Evolutionary conservation across 1,140 invertebrate species (phyloP).

Genomic region (Ips typographus): DNA sequence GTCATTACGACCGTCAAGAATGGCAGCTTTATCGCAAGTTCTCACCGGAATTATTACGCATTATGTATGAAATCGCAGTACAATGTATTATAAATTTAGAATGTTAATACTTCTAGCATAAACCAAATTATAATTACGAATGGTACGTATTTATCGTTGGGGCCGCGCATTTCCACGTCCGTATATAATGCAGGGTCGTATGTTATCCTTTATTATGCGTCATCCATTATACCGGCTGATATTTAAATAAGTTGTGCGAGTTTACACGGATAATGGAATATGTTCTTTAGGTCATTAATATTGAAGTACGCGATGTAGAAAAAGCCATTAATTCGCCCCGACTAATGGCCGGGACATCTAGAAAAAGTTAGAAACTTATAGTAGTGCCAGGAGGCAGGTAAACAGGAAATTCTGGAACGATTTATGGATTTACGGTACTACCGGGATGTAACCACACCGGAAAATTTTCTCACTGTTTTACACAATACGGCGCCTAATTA

Average conservation of each 20-base stretch:
- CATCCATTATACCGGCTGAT: constrained; percentile 17
- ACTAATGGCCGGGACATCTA: background rate
- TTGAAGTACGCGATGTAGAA: constrained; percentile 16
- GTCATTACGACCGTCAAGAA: no score
- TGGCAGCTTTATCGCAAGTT: constrained; percentile 5
- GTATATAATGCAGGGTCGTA: constrained; percentile 15
- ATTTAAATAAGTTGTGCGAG: constrained; percentile 31
- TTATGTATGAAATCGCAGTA: constrained; percentile 20
- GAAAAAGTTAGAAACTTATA: background rate
- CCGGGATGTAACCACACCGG: no score
- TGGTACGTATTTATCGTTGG: constrained; percentile 20
- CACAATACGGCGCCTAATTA: no score
- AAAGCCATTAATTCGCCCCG: background rate
- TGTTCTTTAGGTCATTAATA: constrained; percentile 30
- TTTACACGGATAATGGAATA: constrained; percentile 31
- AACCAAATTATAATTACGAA: constrained; percentile 18
- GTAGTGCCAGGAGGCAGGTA: background rate
- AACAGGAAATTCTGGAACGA: constrained; percentile 5
- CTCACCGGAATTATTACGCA: constrained; percentile 15
- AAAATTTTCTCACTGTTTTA: no score
- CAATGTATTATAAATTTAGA: constrained; percentile 24
- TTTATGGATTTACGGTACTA: background rate
- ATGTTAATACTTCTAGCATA: constrained; percentile 22
- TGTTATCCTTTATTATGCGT: constrained; percentile 27
- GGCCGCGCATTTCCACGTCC: constrained; percentile 9